Conservation (phyloP, 2,113 vertebrate genomes). For the Guaruba guarouba region DNA sequence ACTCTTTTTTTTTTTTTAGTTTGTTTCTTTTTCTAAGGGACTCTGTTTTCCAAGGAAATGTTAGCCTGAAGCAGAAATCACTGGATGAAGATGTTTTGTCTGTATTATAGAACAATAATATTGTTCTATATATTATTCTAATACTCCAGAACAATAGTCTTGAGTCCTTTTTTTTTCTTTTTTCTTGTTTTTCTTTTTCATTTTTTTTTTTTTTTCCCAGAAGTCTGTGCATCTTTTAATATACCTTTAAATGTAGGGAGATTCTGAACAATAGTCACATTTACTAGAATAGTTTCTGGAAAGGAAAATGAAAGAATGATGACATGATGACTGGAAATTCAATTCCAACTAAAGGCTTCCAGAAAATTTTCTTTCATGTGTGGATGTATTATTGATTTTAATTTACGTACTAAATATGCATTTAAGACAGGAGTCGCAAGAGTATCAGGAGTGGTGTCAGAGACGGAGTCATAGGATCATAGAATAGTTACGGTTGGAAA, state of each 20-base stretch:
- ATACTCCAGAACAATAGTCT: not conserved
- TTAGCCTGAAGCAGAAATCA: not conserved
- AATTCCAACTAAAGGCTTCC: not conserved
- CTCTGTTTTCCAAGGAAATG: not conserved
- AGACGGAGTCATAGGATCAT: not conserved
- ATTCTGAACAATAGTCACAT: not conserved
- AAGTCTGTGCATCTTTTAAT: not conserved
- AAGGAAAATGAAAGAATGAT: not conserved
- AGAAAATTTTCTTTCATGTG: not conserved
- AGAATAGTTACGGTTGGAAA: no score
- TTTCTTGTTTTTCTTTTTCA: no score
- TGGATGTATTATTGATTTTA: not conserved
- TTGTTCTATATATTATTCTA: no score
- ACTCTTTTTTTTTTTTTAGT: not conserved
- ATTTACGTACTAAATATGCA: not conserved
- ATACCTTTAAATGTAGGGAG: not conserved
- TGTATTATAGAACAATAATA: not conserved
- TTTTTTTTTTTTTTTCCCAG: not conserved
- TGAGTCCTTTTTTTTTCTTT: not conserved
- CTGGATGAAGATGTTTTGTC: not conserved
- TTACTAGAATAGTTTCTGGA: not conserved
- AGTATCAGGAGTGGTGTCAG: not conserved
- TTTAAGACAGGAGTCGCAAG: not conserved
- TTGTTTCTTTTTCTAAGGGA: not conserved
- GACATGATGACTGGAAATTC: not conserved